These are phyloP conservation scores for Camponotus floridanus DNA, from an alignment of 1,140 invertebrate species.

Conservation along the genomic window DNA sequence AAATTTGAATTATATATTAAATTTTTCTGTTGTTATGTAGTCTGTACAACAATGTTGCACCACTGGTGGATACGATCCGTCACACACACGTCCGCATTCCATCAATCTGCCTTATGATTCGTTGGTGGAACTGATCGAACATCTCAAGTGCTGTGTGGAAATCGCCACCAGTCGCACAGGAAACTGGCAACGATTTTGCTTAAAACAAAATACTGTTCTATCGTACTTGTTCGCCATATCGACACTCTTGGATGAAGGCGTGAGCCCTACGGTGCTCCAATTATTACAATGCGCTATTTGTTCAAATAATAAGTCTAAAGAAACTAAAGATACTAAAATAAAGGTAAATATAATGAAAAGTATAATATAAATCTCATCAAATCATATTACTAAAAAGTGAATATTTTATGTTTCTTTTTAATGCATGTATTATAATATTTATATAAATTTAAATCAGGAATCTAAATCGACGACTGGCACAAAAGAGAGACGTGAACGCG, in stretches of 20 bases:
- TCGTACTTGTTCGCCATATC: slow-evolving; percentile 84
- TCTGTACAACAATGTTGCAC: slow-evolving; percentile 88
- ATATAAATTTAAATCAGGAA: slow-evolving; percentile 80
- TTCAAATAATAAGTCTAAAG: slow-evolving; percentile 84
- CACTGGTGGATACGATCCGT: slow-evolving; percentile 87
- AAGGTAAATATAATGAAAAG: slow-evolving; percentile 79
- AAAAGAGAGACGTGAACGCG: slow-evolving; percentile 87
- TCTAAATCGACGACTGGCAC: slow-evolving; percentile 79
- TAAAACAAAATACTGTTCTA: slow-evolving; percentile 90
- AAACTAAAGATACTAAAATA: slow-evolving; percentile 71
- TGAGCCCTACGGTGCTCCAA: slow-evolving; percentile 96
- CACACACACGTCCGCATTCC: slow-evolving; percentile 84
- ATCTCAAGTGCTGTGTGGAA: slow-evolving; percentile 97
- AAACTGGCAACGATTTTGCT: slow-evolving; percentile 98
- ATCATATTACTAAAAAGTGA: neutral
- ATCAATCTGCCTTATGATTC: slow-evolving; percentile 94
- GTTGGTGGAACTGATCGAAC: slow-evolving; percentile 96
- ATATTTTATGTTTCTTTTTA: neutral
- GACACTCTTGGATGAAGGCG: slow-evolving; percentile 95
- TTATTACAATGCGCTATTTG: slow-evolving; percentile 95
- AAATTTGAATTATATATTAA: slow-evolving; percentile 34
- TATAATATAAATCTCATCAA: slow-evolving; percentile 46
- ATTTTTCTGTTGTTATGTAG: slow-evolving; percentile 74
- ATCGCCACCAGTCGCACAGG: slow-evolving; percentile 95
- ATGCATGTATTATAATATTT: neutral